phyloP scores from a whole-genome alignment of 2,888 invertebrate genomes.

The Lasius fuliginosus region DNA sequence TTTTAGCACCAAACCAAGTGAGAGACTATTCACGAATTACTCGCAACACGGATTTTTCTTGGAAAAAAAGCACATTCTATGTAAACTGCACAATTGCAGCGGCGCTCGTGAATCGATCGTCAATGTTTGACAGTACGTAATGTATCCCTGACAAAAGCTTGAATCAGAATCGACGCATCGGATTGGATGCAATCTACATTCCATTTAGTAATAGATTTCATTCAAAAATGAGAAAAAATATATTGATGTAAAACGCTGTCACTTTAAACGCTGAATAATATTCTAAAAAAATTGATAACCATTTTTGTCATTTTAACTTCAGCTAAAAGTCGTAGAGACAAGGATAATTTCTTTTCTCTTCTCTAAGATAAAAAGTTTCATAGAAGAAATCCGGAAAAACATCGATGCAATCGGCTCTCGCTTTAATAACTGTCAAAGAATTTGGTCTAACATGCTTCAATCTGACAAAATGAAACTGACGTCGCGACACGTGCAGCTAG shows the following conservation, averaged over 20 bases:
- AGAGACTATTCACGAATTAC: constrained; percentile 51
- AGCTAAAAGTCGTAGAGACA: not conserved
- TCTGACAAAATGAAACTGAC: constrained; percentile 35
- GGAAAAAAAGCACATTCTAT: constrained; percentile 34
- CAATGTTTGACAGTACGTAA: constrained; percentile 45
- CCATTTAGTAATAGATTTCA: constrained; percentile 15
- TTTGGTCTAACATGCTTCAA: constrained; percentile 8
- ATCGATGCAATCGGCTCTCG: not conserved
- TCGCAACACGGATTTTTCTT: constrained; percentile 51
- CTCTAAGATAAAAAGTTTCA: not conserved
- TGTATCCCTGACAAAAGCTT: constrained; percentile 23
- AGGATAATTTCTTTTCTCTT: not conserved
- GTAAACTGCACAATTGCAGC: constrained; percentile 43
- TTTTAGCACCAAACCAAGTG: constrained; percentile 49
- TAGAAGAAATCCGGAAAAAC: not conserved
- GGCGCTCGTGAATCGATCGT: constrained; percentile 41
- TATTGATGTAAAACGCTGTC: not conserved
- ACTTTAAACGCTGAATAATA: not conserved
- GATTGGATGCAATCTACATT: constrained; percentile 24
- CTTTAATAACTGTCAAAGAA: constrained; percentile 21
- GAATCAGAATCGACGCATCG: constrained; percentile 20
- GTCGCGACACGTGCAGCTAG: constrained; percentile 41
- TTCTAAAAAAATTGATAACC: not conserved
- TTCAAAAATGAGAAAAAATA: not conserved
- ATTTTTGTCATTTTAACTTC: not conserved